A percentile compares a stretch with the other conserved stretches of the same genome.
Conservation (phyloP, 2,797 vertebrate species). For the Diplodus sargus region DNA sequence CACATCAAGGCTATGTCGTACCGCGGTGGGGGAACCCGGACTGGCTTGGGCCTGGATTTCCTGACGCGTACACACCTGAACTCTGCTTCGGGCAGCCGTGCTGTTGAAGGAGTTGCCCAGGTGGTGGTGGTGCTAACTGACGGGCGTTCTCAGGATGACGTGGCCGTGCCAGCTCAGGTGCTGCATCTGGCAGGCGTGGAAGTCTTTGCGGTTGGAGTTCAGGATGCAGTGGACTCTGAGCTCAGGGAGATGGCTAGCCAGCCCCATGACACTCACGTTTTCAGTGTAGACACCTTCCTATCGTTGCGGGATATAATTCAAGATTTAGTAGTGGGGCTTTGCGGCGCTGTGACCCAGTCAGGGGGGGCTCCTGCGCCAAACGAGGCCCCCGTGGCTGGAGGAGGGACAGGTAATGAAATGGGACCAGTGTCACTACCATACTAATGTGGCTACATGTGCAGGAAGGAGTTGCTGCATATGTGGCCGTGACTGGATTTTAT, state of each 20-base stretch:
- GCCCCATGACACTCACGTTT: constrained; percentile 84
- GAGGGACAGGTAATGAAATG: constrained; percentile 89
- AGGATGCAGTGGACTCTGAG: constrained; percentile 87
- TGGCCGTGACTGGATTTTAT: constrained; percentile 60
- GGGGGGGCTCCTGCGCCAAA: constrained; percentile 61
- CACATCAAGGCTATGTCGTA: constrained; percentile 88
- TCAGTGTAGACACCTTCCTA: constrained; percentile 90
- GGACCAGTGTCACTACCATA: constrained; percentile 78
- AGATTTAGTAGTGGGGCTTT: constrained; percentile 88
- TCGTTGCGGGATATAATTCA: constrained; percentile 87
- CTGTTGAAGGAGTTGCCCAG: constrained; percentile 85
- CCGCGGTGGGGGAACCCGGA: constrained; percentile 84
- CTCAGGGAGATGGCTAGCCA: constrained; percentile 88
- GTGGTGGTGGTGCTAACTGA: constrained; percentile 90
- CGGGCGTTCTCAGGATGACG: constrained; percentile 86
- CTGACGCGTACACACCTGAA: constrained; percentile 87
- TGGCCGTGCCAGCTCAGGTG: constrained; percentile 84
- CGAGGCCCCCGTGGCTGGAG: constrained; percentile 85
- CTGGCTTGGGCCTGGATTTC: constrained; percentile 89
- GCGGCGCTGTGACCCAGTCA: constrained; percentile 77
- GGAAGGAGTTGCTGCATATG: constrained; percentile 59
- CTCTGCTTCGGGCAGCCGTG: constrained; percentile 89
- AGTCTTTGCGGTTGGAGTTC: constrained; percentile 90
- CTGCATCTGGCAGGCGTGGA: constrained; percentile 85
- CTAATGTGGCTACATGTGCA: constrained; percentile 75